Evolutionary conservation across 2,888 invertebrate species (phyloP), one percentile per base, ranked within the genome.

Genomic region (Lycocerus yunnanus): DNA sequence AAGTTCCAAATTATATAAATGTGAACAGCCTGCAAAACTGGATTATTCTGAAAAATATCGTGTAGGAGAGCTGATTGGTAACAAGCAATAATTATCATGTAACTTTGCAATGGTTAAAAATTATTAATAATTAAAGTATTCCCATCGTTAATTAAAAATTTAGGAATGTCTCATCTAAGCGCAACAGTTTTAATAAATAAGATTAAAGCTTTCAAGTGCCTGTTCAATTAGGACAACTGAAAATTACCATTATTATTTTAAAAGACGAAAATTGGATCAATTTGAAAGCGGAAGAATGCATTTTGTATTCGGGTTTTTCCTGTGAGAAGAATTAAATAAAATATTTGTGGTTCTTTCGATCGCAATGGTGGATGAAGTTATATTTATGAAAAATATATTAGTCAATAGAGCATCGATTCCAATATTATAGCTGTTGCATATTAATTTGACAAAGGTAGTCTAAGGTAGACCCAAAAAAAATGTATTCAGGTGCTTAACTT

Each of bases 21-120:
- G 21, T 24, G 27, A 70, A 60, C 15, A 59, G 59, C 74, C 59
- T 74, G n/a, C 60, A 63, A 61, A 68, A 75, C 67, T 72, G 67
- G 72, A 67, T 60, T 72, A 68, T 60, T 61, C 43, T 58, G 72
- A 71, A 69, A 43, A 43, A 43, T 1, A 43, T 43, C 9, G 21
- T 21, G 21, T 21, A 21, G 9, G 9, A 8, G n/a, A 43, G 43
- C n/a, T 8, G 43, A 43, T 43, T n/a, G 43, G 43, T n/a, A n/a
- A 43, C 13, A 8, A 43, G 43, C n/a, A 43, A 43, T n/a, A 43
- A 27, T 4, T 13, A 13, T 27, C 13, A 27, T 13, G 11, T 13
- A 24, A 27, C 13, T 13, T n/a, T n/a, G n/a, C n/a, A 43, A 43
- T 43, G n/a, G n/a, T 43, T n/a, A 43, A 43, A 43, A 43, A 43